Base-by-base conservation (phyloP, 1,140 invertebrate species). In the Uloborus diversus region DNA sequence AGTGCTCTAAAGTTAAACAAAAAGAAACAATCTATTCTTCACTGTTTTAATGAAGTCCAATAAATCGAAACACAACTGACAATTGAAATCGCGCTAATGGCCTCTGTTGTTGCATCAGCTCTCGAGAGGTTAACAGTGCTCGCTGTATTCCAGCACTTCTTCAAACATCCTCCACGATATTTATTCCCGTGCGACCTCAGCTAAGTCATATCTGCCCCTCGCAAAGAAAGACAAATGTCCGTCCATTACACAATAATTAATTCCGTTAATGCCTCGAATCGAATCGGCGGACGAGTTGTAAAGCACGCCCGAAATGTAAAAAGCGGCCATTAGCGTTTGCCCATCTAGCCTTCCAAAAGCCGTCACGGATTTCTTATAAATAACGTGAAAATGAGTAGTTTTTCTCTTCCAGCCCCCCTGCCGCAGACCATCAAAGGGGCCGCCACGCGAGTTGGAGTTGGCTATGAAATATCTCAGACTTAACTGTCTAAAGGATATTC, bases 341-440 rank as follows among this genome's bases (percentile, higher is more conserved):
- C 65, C 37, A 35, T 35, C 35, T 35, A 47, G n/a, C 47, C 47
- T 5, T 37, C 57, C 53, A 2, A 9, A 65, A 20, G 30, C 9
- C 62, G 73, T 78, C 73, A 78, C 73, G 73, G 73, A 78, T 65
- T 78, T 66, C 73, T 78, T 78, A 66, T 78, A 78, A 78, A 78
- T 78, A 78, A 66, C 53, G 32, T 51, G 30, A 9, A 49, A 57
- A 65, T 37, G 42, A 65, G 62, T 27, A 47, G 32, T 11, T 61
- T 64, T 56, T 17, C 11, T 65, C 47, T 28, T 11, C 28, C 28
- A 51, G 17, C 49, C 32, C 32, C 32, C 59, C 32, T 20, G 13
- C 30, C 20, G 42, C 71, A 20, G 57, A 30, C 32, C 61, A 37
- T 65, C 73, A 78, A 78, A 76, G 73, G 28, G 23, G 57, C 73